Conservation (phyloP, 2,113 vertebrate genomes). For the Thamnophis sirtalis region DNA sequence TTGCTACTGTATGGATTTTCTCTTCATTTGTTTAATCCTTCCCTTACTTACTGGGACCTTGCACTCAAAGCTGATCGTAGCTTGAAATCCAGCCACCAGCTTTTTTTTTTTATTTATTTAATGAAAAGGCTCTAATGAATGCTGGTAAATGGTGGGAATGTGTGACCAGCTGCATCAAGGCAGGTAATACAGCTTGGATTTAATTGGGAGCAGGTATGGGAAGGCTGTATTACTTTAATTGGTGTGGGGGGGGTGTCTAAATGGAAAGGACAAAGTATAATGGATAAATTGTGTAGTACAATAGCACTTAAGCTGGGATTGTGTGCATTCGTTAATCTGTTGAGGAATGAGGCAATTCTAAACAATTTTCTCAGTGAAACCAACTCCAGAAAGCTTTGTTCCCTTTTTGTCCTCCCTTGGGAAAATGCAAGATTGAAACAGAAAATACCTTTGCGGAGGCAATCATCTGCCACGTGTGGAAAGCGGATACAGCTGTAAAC, state of each 20-base stretch:
- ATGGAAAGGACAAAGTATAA: conserved; percentile 99
- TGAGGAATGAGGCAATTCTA: conserved; percentile 99
- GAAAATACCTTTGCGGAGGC: conserved; percentile 97
- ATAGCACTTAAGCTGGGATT: conserved; percentile 97
- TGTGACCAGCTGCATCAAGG: conserved; percentile 88
- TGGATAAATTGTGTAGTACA: conserved; percentile 98
- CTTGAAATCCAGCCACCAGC: conserved; percentile 94
- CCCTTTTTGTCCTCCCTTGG: conserved; percentile 90
- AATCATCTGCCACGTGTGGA: conserved; percentile 97
- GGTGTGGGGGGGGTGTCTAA: conserved; percentile 88
- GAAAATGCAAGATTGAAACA: conserved; percentile 99
- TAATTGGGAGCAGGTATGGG: conserved; percentile 99
- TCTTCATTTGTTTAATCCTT: conserved; percentile 72
- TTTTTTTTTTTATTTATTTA: conserved; percentile 67
- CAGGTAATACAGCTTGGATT: conserved; percentile 96
- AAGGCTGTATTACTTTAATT: conserved; percentile 99
- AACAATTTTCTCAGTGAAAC: conserved; percentile 98
- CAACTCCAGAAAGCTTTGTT: conserved; percentile 91
- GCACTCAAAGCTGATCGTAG: conserved; percentile 74
- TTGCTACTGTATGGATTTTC: conserved; percentile 74
- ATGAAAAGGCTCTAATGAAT: conserved; percentile 98
- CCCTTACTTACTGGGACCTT: conserved; percentile 67
- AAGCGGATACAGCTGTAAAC: conserved; percentile 92
- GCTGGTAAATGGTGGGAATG: conserved; percentile 83
- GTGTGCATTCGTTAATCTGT: conserved; percentile 99